Base-by-base conservation (phyloP, 2,113 vertebrate species). In the Anthoscopus minutus region DNA sequence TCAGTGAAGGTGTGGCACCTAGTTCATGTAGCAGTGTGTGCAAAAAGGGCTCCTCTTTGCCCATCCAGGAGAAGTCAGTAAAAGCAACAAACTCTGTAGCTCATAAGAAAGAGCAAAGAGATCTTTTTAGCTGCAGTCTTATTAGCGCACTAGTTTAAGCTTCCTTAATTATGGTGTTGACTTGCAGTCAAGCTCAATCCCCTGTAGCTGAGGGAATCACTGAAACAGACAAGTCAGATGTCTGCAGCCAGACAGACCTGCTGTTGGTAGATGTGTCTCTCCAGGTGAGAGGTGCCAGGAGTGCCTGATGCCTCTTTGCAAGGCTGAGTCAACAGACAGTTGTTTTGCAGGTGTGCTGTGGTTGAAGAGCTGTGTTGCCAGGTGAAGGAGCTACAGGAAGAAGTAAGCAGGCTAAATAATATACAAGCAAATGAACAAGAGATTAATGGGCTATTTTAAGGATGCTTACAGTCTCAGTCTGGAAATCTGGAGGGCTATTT, bases 101-200 rank as follows among this genome's bases (percentile, higher is more conserved):
- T 37, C 5, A 0, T n/a, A n/a, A 61, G 54, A 9, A 60, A 45
- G 28, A 23, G 8, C 33, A 60, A 66, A 58, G 18, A 69, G 23
- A n/a, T 45, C 5, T 15, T 51, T 38, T 37, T 38, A 69, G 33
- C 15, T 22, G 6, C 7, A 13, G 18, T 45, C 33, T 16, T 45
- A 23, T 19, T 11, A 23, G 28, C 0, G 0, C 37, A 33, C 27
- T 33, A 8, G 27, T 12, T 51, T 44, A 60, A 37, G 7, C 14
- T 67, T 51, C 53, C 33, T 60, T 10, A 18, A 6, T 37, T 22
- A 22, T 15, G 33, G 11, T 44, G 37, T 51, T 51, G 53, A 44
- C 9, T 7, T 18, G 12, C 64, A 60, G 45, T 23, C 33, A 51
- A 37, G 27, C 9, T 44, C 62, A 33, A 10, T 23, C 5, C 27